A percentile compares a stretch with the other conserved stretches of the same genome.
These are phyloP conservation scores for Melanerpes aurifrons DNA, from an alignment of 2,113 vertebrate species.

Conservation along the genomic window DNA sequence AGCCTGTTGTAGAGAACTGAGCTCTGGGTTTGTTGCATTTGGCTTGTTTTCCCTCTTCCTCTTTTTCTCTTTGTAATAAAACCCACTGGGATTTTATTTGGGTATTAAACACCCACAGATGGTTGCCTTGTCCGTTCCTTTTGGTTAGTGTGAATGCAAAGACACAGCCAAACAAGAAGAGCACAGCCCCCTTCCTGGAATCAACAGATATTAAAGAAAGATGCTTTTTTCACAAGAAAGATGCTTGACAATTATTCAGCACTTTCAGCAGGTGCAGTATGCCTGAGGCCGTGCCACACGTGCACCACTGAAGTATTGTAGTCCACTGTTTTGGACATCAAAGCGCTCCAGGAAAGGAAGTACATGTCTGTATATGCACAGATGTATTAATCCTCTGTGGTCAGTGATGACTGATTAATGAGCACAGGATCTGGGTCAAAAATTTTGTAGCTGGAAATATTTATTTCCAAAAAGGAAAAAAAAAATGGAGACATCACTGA, in stretches of 20 bases:
- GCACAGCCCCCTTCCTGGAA: slow-evolving; percentile 26
- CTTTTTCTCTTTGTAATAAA: not conserved
- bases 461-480: not conserved
- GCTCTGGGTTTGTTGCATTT: not conserved
- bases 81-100: not conserved
- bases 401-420: slow-evolving; percentile 42
- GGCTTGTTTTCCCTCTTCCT: slow-evolving; percentile 5
- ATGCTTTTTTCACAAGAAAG: slow-evolving; percentile 11
- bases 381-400: slow-evolving; percentile 5
- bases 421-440: slow-evolving; percentile 11
- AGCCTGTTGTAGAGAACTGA: not conserved
- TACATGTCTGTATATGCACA: not conserved
- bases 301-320: slow-evolving; percentile 28
- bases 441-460: slow-evolving; percentile 24
- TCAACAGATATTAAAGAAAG: slow-evolving; percentile 58
- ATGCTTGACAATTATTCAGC: slow-evolving; percentile 36
- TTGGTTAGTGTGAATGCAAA: slow-evolving; percentile 22
- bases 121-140: slow-evolving; percentile 4
- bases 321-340: slow-evolving; percentile 16
- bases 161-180: slow-evolving; percentile 41
- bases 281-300: slow-evolving; percentile 9
- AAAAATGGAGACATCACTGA: not conserved
- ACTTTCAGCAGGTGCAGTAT: slow-evolving; percentile 54
- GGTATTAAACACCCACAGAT: slow-evolving; percentile 9
- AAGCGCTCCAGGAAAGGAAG: slow-evolving; percentile 4